A percentile compares a stretch with the other conserved stretches of the same genome.
phyloP scores from a whole-genome alignment of 2,888 invertebrate species.

The Oligia fasciuncula region DNA sequence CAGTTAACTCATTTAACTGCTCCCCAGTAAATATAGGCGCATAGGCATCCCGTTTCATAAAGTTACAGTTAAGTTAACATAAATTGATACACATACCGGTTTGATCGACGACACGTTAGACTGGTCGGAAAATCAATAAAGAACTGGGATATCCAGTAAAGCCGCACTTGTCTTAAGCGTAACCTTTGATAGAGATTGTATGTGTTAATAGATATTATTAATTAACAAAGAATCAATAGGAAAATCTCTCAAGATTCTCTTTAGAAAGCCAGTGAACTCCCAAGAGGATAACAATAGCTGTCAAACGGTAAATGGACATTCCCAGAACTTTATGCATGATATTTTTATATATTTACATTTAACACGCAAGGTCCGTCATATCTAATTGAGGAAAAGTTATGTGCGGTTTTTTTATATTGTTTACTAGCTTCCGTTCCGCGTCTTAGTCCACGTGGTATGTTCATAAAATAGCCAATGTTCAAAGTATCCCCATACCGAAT shows the following conservation, averaged over 20 bases:
- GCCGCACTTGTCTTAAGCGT: background rate
- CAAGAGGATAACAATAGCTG: background rate
- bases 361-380: background rate
- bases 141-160: constrained; percentile 15
- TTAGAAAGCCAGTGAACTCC: background rate
- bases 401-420: too few relatives aligned
- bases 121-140: constrained; percentile 14
- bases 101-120: constrained; percentile 17
- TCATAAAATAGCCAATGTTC: too few relatives aligned
- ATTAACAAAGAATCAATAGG: background rate
- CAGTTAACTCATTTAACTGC: constrained; percentile 13
- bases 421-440: background rate
- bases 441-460: background rate
- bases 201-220: background rate
- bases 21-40: constrained; percentile 11
- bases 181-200: constrained; percentile 1
- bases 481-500: too few relatives aligned
- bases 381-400: background rate
- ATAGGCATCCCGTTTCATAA: constrained; percentile 33
- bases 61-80: constrained; percentile 46
- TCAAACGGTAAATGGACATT: background rate
- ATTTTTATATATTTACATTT: background rate
- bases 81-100: constrained; percentile 34
- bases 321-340: background rate
- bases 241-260: background rate